A percentile compares a stretch with the other conserved stretches of the same genome.
These are phyloP conservation scores for Platycercus adscitus DNA, from an alignment of 2,113 vertebrate genomes.

Conservation along the genomic window DNA sequence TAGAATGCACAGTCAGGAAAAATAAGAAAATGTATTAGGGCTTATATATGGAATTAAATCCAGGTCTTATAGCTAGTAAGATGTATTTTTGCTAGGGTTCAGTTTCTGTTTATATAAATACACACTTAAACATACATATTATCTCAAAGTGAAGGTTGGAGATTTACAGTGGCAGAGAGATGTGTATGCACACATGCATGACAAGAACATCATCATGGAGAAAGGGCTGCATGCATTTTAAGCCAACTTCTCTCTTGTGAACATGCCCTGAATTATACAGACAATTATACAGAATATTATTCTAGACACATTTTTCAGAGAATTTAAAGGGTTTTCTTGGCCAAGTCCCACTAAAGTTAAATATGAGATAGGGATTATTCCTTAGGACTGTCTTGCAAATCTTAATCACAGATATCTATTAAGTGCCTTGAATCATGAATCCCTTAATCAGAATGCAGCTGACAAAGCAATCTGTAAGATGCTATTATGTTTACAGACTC, in stretches of 20 bases:
- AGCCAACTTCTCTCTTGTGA: background rate
- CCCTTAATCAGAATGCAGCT: background rate
- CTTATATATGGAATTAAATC: background rate
- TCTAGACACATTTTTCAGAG: background rate
- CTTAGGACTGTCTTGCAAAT: background rate
- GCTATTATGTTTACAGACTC: background rate
- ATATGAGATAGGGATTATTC: background rate
- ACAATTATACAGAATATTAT: background rate
- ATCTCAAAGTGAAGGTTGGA: background rate
- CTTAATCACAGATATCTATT: background rate
- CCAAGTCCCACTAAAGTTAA: background rate
- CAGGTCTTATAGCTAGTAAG: background rate
- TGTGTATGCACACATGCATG: too few relatives aligned
- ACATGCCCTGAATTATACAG: background rate
- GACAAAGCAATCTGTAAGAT: background rate
- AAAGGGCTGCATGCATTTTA: background rate
- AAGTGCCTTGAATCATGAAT: background rate
- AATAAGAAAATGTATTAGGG: fast-evolving
- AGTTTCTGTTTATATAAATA: background rate
- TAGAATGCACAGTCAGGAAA: background rate
- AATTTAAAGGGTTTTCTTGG: background rate
- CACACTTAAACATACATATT: background rate
- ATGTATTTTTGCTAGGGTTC: background rate
- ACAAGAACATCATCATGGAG: background rate
- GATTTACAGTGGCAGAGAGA: background rate